phyloP scores from a whole-genome alignment of 1,140 invertebrate genomes.

The Anadara kagoshimensis region DNA sequence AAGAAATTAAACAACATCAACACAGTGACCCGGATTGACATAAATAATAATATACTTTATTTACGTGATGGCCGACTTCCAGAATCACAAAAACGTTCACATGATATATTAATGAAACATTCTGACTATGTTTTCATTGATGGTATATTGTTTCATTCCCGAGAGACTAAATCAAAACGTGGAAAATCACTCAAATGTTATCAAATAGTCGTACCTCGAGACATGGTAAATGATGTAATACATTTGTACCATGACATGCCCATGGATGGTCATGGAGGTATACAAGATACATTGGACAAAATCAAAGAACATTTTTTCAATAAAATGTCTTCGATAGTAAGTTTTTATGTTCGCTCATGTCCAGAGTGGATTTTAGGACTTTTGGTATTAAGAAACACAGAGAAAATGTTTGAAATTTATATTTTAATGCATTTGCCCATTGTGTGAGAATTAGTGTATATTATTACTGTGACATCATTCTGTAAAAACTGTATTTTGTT shows the following conservation, averaged over 20 bases:
- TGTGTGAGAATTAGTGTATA: too few species aligned
- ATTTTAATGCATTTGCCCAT: too few species aligned
- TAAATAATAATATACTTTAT: too few species aligned
- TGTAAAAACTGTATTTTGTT: too few species aligned
- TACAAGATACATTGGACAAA: conserved; percentile 6
- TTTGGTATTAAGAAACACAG: too few species aligned
- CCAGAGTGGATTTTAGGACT: too few species aligned
- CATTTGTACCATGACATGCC: conserved; percentile 26
- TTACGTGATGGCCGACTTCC: neutral
- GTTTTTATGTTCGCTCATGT: too few species aligned
- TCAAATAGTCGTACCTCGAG: conserved; percentile 9
- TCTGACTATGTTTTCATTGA: conserved; percentile 30
- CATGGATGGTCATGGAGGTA: conserved; percentile 23
- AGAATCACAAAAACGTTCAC: conserved; percentile 1
- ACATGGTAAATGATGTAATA: conserved; percentile 5
- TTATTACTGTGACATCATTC: too few species aligned
- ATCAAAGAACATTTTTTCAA: conserved; percentile 22
- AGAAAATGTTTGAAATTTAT: too few species aligned
- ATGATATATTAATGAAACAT: conserved; percentile 8
- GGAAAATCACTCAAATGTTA: conserved; percentile 9
- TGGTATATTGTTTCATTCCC: conserved; percentile 26
- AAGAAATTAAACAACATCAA: too few species aligned
- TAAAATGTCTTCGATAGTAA: too few species aligned
- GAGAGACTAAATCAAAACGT: conserved; percentile 15
- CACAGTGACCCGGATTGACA: too few species aligned